Conservation (phyloP, 2,113 vertebrate species). For the Oryzias curvinotus region DNA sequence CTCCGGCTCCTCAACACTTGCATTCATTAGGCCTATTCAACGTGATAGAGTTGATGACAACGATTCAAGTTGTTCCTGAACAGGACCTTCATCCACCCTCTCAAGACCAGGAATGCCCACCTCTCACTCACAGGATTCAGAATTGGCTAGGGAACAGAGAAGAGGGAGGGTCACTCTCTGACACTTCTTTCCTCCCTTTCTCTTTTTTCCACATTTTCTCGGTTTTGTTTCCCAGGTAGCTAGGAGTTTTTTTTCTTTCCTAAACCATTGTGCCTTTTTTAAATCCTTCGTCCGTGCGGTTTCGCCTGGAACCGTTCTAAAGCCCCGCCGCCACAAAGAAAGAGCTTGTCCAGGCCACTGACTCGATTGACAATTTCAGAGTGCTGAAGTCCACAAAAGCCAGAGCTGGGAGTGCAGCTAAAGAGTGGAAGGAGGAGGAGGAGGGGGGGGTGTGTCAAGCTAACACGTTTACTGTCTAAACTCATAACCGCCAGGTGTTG, state of each 20-base stretch:
- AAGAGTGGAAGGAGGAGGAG: constrained; percentile 29
- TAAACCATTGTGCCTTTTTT: constrained; percentile 69
- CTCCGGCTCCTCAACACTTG: constrained; percentile 81
- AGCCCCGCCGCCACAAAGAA: constrained; percentile 60
- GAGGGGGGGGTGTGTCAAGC: constrained; percentile 50
- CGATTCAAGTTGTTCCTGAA: constrained; percentile 87
- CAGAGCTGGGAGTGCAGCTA: constrained; percentile 43
- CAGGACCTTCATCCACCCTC: constrained; percentile 62
- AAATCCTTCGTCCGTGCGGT: constrained; percentile 64
- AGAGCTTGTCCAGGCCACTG: constrained; percentile 76
- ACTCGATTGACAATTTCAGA: constrained; percentile 77
- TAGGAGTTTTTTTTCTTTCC: constrained; percentile 32
- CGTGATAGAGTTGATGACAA: constrained; percentile 90
- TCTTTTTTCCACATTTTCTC: constrained; percentile 51
- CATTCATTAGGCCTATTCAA: constrained; percentile 99
- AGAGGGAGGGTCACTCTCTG: constrained; percentile 53
- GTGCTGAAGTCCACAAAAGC: constrained; percentile 73
- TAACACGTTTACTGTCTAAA: constrained; percentile 63
- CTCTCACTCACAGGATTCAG: constrained; percentile 61
- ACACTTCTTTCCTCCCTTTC: constrained; percentile 17
- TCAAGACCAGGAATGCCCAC: constrained; percentile 59
- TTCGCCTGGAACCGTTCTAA: constrained; percentile 73
- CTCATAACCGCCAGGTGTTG: constrained; percentile 62
- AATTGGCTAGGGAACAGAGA: constrained; percentile 65
- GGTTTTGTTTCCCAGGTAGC: constrained; percentile 78